Evolutionary conservation across 2,113 vertebrate species (phyloP).

Genomic region (Indicator maculatus): DNA sequence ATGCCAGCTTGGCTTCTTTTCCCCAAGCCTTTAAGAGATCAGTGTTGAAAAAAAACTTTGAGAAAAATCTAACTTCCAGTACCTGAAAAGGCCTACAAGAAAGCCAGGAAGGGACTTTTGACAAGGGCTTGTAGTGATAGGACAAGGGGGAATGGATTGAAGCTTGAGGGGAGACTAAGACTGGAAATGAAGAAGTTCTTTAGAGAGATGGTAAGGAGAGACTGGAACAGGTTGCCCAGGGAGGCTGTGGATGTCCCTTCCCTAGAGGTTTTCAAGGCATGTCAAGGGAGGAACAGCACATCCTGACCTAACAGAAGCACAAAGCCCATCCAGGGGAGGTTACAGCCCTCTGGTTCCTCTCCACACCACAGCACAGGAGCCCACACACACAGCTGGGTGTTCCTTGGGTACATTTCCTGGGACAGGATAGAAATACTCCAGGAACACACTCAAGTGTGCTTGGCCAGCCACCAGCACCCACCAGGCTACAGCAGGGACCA

Average conservation of each 20-base stretch:
- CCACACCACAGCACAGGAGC: not conserved
- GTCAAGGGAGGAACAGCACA: constrained; percentile 18
- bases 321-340: not conserved
- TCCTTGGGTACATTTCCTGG: not conserved
- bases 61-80: not conserved
- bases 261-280: too few relatives aligned
- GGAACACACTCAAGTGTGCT: accelerated
- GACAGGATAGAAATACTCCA: not conserved
- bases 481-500: not conserved
- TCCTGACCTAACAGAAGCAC: not conserved
- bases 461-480: not conserved
- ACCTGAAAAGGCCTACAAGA: too few relatives aligned
- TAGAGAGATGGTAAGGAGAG: too few relatives aligned
- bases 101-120: too few relatives aligned
- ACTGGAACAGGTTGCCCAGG: too few relatives aligned
- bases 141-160: too few relatives aligned
- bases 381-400: accelerated
- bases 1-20: not conserved
- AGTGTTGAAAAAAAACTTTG: not conserved
- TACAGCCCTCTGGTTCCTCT: not conserved
- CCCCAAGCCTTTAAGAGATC: not conserved
- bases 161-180: too few relatives aligned
- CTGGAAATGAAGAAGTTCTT: too few relatives aligned
- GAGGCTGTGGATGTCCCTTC: too few relatives aligned
- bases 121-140: too few relatives aligned